Evolutionary conservation across 2,888 invertebrate species (phyloP).

Genomic region (Graphium colonna): DNA sequence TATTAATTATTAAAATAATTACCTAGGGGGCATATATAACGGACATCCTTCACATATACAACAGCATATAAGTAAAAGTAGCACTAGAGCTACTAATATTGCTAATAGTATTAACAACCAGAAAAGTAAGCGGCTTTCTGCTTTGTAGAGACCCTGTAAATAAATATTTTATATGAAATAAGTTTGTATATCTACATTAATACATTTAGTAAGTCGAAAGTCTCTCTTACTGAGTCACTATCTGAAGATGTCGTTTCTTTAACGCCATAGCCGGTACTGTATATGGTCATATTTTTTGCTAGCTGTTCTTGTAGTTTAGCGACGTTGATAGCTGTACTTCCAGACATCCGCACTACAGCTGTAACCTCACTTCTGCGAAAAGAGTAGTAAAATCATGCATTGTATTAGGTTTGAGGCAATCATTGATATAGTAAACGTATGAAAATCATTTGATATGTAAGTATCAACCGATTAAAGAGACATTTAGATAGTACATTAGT

Average conservation of each 20-base stretch:
- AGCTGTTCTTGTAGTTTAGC: constrained; percentile 85
- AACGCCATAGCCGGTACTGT: constrained; percentile 52
- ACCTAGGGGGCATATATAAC: constrained; percentile 88
- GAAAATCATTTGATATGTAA: too few relatives aligned
- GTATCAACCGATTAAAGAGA: too few relatives aligned
- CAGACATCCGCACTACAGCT: constrained; percentile 84
- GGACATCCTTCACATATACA: constrained; percentile 93
- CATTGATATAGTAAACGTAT: too few relatives aligned
- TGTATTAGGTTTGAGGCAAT: too few relatives aligned
- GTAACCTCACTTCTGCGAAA: constrained; percentile 84
- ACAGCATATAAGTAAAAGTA: constrained; percentile 87
- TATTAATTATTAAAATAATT: constrained; percentile 41
- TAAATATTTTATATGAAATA: not conserved
- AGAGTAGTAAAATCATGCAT: too few relatives aligned
- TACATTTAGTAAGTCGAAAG: not conserved
- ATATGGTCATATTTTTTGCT: constrained; percentile 65
- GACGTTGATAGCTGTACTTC: constrained; percentile 84
- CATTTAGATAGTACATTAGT: too few relatives aligned
- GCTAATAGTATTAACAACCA: constrained; percentile 90
- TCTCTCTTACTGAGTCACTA: constrained; percentile 55
- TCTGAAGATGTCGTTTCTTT: constrained; percentile 38
- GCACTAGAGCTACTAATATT: constrained; percentile 85
- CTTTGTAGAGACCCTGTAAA: constrained; percentile 85
- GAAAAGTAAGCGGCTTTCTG: constrained; percentile 85
- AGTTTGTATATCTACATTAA: not conserved